Base-by-base conservation (phyloP, 2,797 vertebrate genomes). In the Alca torda region DNA sequence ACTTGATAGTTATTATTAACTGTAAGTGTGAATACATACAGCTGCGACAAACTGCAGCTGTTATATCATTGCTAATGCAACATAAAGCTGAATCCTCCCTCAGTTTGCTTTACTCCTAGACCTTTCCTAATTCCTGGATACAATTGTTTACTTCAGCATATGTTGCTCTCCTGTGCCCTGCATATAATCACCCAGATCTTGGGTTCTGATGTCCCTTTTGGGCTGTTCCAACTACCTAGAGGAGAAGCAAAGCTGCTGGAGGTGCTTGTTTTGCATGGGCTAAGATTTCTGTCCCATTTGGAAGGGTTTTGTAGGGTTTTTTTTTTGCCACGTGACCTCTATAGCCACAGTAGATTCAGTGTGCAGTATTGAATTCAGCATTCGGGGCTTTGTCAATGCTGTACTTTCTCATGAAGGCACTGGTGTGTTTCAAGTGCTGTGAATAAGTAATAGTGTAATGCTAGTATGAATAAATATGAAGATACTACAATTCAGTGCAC, bases 1-100 rank as follows among this genome's bases (percentile, higher is more conserved):
- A 56, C 75, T 68, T 79, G 59, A 93, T 87, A 57, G 76, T 96
- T 96, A 83, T 93, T 96, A 96, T 95, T 97, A 96, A 92, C 61
- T 87, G 70, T 60, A 84, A 93, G 48, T 73, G 80, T 78, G 80
- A 89, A 54, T 74, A 63, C 41, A 6, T 72, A 60, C 17, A 90
- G 67, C 81, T 75, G 87, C 45, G 72, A 87, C 84, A 54, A 89
- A 41, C 14, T 76, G 79, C 74, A 94, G 80, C 79, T 87, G 86
- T 80, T 92, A 31, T 11, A 45, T 69, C 61, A 20, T 79, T 93
- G 70, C 37, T 85, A 91, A 90, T 80, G 61, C 25, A 84, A 70
- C 39, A 35, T 11, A 57, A 84, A 70, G 68, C 46, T 69, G 67
- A 78, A 64, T 83, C 14, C 56, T 35, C 31, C 25, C 31, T 64